Conservation (phyloP, 2,888 invertebrate genomes). For the Oasisia sp. region DNA sequence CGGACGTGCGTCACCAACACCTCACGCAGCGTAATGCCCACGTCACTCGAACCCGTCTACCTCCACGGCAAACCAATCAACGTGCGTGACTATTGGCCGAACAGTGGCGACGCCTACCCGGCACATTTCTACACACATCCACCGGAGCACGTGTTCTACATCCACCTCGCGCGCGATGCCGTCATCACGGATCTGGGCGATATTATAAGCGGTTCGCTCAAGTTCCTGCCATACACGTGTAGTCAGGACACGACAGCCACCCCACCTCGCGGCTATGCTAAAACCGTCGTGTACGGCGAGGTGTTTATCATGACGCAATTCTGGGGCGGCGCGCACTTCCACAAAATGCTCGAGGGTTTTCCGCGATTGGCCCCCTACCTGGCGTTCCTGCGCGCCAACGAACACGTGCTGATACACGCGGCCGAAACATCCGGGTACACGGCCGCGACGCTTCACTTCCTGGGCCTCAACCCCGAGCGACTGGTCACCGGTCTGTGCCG, state of each 20-base stretch:
- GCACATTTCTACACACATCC: constrained; percentile 33
- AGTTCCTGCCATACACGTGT: constrained; percentile 42
- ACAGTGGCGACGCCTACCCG: constrained; percentile 40
- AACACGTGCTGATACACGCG: constrained; percentile 38
- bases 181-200: constrained; percentile 41
- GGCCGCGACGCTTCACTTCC: constrained; percentile 29
- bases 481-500: constrained; percentile 37
- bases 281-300: constrained; percentile 37
- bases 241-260: constrained; percentile 38
- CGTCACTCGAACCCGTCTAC: constrained; percentile 39
- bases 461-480: constrained; percentile 38
- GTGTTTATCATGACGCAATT: constrained; percentile 43
- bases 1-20: constrained; percentile 33
- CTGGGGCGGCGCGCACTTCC: constrained; percentile 42
- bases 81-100: constrained; percentile 41
- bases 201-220: constrained; percentile 37
- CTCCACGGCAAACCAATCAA: constrained; percentile 43
- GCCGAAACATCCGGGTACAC: constrained; percentile 34
- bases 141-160: constrained; percentile 39
- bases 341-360: constrained; percentile 40
- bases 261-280: constrained; percentile 32
- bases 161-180: constrained; percentile 40
- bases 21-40: neutral
- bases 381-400: constrained; percentile 37
- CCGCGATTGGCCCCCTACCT: constrained; percentile 42